Evolutionary conservation across 2,113 vertebrate genomes (phyloP), one percentile per base, ranked within the genome.

Genomic region (Siniperca chuatsi): DNA sequence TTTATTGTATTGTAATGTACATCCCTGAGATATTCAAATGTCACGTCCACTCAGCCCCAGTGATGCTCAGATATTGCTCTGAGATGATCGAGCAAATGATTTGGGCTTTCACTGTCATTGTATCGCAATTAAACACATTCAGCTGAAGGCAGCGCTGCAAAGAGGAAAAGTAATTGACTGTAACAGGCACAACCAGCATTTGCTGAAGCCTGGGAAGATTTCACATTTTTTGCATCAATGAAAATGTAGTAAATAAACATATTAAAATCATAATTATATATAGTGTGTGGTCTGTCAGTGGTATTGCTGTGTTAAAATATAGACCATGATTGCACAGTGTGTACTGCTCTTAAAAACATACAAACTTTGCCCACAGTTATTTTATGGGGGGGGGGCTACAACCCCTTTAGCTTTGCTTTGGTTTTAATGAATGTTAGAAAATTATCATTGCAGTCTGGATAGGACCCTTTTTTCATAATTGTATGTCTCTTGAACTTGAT

Each of bases 11-110:
- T 78, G 68, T 75, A 75, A 81, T 87, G 52, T 52, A 73, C 40
- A 79, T 65, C 75, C 69, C 50, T 69, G 76, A 89, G 78, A 72
- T 46, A 81, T 79, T 84, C 54, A 58, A 77, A 85, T 78, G 78
- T 88, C 78, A 81, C 79, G 79, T 82, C 74, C 78, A 70, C 40
- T 89, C 78, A 79, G 65, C 75, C n/a, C 21, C 33, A 25, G 44
- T 52, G 35, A 73, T 67, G 50, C 54, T 68, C 75, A 33, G 20
- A 82, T 76, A 83, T 80, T 80, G 75, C 82, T 81, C 35, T 71
- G 71, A 89, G 83, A 80, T 78, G 71, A 90, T 87, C 71, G 37
- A 50, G 75, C 48, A 80, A 87, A 89, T 69, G 9, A 90, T 82
- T 87, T 87, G 46, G 64, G 58, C 64, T 79, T 64, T 84, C 10